Base-by-base conservation (phyloP, 1,140 invertebrate genomes). In the Drosophila pseudoananassae region DNA sequence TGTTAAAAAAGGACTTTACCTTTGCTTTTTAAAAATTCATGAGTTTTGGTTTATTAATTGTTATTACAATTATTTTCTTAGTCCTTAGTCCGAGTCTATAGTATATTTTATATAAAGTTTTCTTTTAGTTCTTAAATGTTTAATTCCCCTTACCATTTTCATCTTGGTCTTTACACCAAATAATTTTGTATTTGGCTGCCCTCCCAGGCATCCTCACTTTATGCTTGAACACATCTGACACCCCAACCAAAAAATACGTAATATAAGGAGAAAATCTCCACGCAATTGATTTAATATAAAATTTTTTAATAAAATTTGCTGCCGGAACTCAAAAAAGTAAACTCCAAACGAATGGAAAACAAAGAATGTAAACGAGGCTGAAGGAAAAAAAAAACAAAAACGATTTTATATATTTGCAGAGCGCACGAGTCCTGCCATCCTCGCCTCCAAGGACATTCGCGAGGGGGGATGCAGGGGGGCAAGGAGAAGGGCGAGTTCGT, bases 201-300 rank as follows among this genome's bases (percentile, higher is more conserved):
- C 55, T 64, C 15, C 31, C 49, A 47, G 14, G 20, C 53, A 25
- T 57, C 17, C 70, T 60, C 45, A 58, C 74, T 70, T 83, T 82
- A 76, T 88, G 78, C 82, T 64, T 88, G 78, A 78, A 60, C 78
- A 87, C 82, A 87, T 82, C 69, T 61, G 64, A 82, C 82, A 78
- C 78, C 74, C 81, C 58, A 31, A 47, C 63, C 54, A 27, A 47
- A 63, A 61, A 45, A 15, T 17, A 29, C 49, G 23, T 15, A 46
- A 55, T 51, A 45, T 66, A 66, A 66, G 63, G 27, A 66, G 59
- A 66, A 85, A 87, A 81, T 80, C 83, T 87, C 70, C 70, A 87
- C 74, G 82, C 82, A 87, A 87, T 87, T 87, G 82, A 87, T 87
- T 87, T 87, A 87, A 87, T 87, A 87, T 87, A 78, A 73, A 87